Evolutionary conservation across 2,888 invertebrate species (phyloP), one percentile per base, ranked within the genome.

Genomic region (Lepidonotus clava): DNA sequence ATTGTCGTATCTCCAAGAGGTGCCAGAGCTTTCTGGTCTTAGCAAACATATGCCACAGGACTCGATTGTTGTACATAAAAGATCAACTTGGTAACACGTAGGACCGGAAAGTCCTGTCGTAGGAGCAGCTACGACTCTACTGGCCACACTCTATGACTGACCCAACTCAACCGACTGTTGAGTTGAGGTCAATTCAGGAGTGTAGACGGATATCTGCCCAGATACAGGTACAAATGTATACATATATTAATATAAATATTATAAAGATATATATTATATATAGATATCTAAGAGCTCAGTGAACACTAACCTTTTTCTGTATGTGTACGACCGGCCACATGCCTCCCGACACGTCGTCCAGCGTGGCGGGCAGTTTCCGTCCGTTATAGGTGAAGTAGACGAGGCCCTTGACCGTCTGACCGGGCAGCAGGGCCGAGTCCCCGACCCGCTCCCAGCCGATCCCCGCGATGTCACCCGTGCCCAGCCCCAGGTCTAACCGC

Each of bases 361-460:
- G 91, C n/a, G 90, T 91, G 0, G 92, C 90, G n/a, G 90, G 89
- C 38, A 94, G 90, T 32, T 92, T 87, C 71, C 92, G 90, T 0
- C 94, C 94, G 88, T 93, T 94, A 88, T 92, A 90, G 8, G 94
- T 94, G 90, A 94, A 94, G 90, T 92, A 94, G 21, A 94, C 93
- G 21, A 90, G 90, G 18, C 93, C 94, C 89, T 91, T 92, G 8
- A 91, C 91, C 46, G 90, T 88, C 85, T 92, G 92, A 32, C 91
- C 91, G 6, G 89, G 91, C 2, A 90, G 84, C 21, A 87, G 86
- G 4, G 89, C 89, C 21, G 88, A 28, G 40, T 92, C 92, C 0
- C 90, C 91, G 11, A 90, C 90, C 38, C 92, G 90, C 90, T 94
- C 93, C 94, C 94, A 94, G 38, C 94, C 94, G 11, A 94, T 92